These are phyloP conservation scores for Pholis gunnellus DNA, from an alignment of 2,113 vertebrate genomes.

Conservation along the genomic window DNA sequence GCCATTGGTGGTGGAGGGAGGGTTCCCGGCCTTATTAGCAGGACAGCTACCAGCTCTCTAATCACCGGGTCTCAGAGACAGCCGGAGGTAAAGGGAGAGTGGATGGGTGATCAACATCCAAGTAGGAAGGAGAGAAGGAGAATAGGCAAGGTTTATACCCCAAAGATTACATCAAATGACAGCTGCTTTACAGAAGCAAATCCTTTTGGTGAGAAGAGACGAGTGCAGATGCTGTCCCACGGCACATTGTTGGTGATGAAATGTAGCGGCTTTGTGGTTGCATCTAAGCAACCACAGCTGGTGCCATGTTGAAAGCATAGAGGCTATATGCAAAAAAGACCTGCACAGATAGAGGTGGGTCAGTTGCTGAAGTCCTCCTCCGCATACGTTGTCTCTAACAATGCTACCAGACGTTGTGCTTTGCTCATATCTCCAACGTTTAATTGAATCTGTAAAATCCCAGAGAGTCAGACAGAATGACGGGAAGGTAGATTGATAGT, in stretches of 20 bases:
- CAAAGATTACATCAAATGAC: conserved; percentile 70
- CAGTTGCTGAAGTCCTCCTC: background rate
- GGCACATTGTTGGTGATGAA: conserved; percentile 43
- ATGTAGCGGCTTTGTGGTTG: conserved; percentile 34
- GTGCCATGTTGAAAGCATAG: conserved; percentile 45
- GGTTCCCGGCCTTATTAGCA: conserved; percentile 86
- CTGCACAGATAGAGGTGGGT: background rate
- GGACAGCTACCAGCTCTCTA: conserved; percentile 86
- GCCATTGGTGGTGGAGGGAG: conserved; percentile 56
- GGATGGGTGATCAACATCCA: conserved; percentile 67
- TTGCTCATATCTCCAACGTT: background rate
- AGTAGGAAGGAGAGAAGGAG: conserved; percentile 21
- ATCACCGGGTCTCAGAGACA: conserved; percentile 85
- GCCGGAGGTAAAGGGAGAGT: conserved; percentile 64
- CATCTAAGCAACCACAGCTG: conserved; percentile 41
- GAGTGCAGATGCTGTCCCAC: conserved; percentile 50
- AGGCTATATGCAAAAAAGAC: background rate
- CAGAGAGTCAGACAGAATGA: background rate
- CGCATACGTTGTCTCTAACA: background rate
- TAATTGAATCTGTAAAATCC: background rate
- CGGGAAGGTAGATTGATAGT: no score
- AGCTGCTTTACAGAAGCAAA: conserved; percentile 65
- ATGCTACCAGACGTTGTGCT: background rate
- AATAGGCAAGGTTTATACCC: conserved; percentile 57
- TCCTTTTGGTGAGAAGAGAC: conserved; percentile 52